A percentile compares a stretch with the other conserved stretches of the same genome.
Evolutionary conservation across 1,140 invertebrate genomes (phyloP).

Genomic region (Aphis gossypii): DNA sequence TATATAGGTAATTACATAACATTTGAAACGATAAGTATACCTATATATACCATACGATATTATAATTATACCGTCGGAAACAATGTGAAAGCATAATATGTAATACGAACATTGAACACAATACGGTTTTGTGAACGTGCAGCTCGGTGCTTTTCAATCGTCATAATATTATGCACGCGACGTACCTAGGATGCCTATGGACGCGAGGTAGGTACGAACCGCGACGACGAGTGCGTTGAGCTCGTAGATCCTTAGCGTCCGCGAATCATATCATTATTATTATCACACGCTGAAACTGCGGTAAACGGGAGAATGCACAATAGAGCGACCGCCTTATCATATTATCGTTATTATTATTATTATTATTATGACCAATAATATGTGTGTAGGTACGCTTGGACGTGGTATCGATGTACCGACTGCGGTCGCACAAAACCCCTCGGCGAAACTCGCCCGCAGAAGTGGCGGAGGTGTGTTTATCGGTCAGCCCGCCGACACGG

Average conservation of each 20-base stretch:
- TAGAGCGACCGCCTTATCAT: too few relatives aligned
- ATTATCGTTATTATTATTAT: too few relatives aligned
- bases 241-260: too few relatives aligned
- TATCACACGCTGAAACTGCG: too few relatives aligned
- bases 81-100: not conserved
- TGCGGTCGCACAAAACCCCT: not conserved
- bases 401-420: too few relatives aligned
- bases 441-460: not conserved
- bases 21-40: not conserved
- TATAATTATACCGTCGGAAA: not conserved
- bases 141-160: not conserved
- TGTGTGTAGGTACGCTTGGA: too few relatives aligned
- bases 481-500: not conserved
- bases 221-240: too few relatives aligned
- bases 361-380: too few relatives aligned
- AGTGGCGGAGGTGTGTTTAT: constrained; percentile 2
- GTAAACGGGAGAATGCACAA: too few relatives aligned
- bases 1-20: not conserved
- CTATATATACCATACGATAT: not conserved
- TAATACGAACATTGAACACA: not conserved
- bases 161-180: not conserved
- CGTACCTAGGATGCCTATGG: too few relatives aligned
- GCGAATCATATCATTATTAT: too few relatives aligned
- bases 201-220: too few relatives aligned
- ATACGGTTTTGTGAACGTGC: not conserved